A percentile compares a stretch with the other conserved stretches of the same genome.
Conservation (phyloP, 2,888 invertebrate genomes). For the Melitaea athalia region DNA sequence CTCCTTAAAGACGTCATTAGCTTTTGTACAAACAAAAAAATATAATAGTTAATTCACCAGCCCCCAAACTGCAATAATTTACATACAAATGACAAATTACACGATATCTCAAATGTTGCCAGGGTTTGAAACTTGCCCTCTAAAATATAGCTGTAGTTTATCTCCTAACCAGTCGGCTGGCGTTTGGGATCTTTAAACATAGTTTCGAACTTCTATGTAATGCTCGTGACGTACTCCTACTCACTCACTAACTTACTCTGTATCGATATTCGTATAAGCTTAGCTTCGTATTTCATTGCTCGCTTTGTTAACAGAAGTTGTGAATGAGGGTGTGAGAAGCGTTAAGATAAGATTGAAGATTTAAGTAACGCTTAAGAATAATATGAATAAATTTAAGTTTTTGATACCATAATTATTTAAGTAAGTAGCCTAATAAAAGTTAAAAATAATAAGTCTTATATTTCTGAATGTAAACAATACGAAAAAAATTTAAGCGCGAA, state of each 20-base stretch:
- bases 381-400: no score
- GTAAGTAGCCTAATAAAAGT: no score
- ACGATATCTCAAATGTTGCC: not conserved
- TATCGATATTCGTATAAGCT: not conserved
- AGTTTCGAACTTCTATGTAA: slow-evolving; percentile 23
- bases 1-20: no score
- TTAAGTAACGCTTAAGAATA: no score
- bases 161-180: slow-evolving; percentile 41
- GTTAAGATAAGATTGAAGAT: no score
- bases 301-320: no score
- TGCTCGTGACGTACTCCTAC: slow-evolving; percentile 19
- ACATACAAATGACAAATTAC: slow-evolving; percentile 12
- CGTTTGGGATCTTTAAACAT: slow-evolving; percentile 41
- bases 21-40: not conserved
- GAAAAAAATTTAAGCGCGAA: no score
- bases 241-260: slow-evolving; percentile 14
- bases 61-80: not conserved
- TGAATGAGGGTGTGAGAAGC: no score
- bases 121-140: slow-evolving; percentile 46
- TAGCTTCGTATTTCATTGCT: not conserved
- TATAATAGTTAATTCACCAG: not conserved
- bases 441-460: no score
- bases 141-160: slow-evolving; percentile 51
- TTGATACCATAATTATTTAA: no score
- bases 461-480: no score